Base-by-base conservation (phyloP, 2,888 invertebrate species). In the Pristionchus exspectatus region DNA sequence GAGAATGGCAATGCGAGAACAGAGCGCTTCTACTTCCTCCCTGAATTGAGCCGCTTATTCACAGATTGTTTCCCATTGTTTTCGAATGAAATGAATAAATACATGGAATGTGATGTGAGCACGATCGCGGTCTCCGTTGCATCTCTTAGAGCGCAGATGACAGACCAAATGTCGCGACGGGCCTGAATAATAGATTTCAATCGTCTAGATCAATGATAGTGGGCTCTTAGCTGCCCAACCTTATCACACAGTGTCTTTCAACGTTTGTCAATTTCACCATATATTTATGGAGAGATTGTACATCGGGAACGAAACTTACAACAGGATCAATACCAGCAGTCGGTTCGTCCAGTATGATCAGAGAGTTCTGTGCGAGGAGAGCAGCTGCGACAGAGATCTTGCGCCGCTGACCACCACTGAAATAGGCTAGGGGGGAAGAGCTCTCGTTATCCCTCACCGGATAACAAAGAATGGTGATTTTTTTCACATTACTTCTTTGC, bases 341-440 rank as follows among this genome's bases (percentile, higher is more conserved):
- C n/a, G 94, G 94, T 69, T 94, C 94, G 77, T 93, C 93, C 95
- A 97, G 95, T 91, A 97, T 96, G 90, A 97, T 96, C 4, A 97
- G 96, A 59, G 96, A 96, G 27, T 97, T 96, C 90, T 97, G 96
- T 44, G 97, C 97, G 95, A 97, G 96, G 90, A 97, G 96, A 0
- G 97, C 97, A 92, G 97, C 96, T 63, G 97, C 97, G 16, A 97
- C 96, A 92, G 97, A 97, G 81, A 97, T 96, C 95, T 97, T 97
- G 90, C 97, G 95, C 94, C 96, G 97, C 95, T 97, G 97, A 90
- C 97, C 97, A 87, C 97, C 97, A 95, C 93, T 93, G 83, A 85
- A 69, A 69, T 27, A 2, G 24, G 4, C 24, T 12, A 5, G 4
- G 10, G 10, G 9, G 44, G 10, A 50, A 9, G 9, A 50, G 10